These are phyloP conservation scores for Rhyacichthys aspro DNA, from an alignment of 2,797 vertebrate species.

Conservation along the genomic window DNA sequence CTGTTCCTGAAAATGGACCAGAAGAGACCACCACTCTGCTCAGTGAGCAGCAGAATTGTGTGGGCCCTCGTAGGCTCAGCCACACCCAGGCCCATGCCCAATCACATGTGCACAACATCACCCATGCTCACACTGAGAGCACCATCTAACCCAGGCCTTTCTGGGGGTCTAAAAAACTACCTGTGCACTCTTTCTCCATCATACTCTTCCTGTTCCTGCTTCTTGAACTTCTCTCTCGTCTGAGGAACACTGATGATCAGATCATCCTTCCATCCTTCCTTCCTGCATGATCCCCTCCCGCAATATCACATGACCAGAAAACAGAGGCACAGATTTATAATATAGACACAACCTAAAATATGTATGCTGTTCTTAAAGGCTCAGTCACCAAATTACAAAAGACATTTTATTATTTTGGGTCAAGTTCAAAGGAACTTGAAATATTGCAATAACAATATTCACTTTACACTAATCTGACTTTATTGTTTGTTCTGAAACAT, in stretches of 20 bases:
- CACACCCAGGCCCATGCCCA: constrained; percentile 47
- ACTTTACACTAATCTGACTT: background rate
- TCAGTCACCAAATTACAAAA: constrained; percentile 4
- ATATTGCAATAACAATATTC: background rate
- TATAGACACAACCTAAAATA: constrained; percentile 3
- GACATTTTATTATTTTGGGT: background rate
- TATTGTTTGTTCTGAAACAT: background rate
- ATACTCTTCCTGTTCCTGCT: constrained; percentile 32
- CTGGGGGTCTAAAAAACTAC: constrained; percentile 12
- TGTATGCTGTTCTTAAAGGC: constrained; percentile 2
- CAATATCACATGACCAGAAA: background rate
- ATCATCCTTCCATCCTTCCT: constrained; percentile 11
- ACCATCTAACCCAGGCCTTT: constrained; percentile 81
- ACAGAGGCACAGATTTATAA: constrained; percentile 1
- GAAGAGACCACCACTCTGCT: constrained; percentile 89
- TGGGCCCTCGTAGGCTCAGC: constrained; percentile 69
- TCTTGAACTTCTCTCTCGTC: constrained; percentile 26
- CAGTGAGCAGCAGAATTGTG: constrained; percentile 86
- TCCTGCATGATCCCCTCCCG: constrained; percentile 52
- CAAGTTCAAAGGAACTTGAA: background rate
- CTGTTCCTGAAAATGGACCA: constrained; percentile 66
- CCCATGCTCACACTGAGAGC: constrained; percentile 82
- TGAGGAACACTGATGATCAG: constrained; percentile 27
- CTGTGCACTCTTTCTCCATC: constrained; percentile 18
- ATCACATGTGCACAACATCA: constrained; percentile 63